Evolutionary conservation across 2,888 invertebrate species (phyloP).

Genomic region (Villa cingulata): DNA sequence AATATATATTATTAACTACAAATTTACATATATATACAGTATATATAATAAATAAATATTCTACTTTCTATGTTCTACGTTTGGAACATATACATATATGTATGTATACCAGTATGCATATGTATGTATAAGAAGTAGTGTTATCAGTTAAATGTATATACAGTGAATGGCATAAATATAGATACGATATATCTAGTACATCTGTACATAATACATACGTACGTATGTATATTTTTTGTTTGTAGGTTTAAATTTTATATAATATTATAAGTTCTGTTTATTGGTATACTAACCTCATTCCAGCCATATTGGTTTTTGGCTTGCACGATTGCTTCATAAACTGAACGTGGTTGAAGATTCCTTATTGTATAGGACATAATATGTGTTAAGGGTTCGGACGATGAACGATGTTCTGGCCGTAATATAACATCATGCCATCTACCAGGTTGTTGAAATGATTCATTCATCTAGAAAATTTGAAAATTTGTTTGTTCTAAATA

Average conservation of each 20-base stretch:
- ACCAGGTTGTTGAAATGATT: constrained; percentile 55
- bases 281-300: constrained; percentile 44
- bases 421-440: constrained; percentile 50
- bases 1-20: too few species aligned
- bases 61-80: too few species aligned
- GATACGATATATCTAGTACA: too few species aligned
- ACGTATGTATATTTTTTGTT: too few species aligned
- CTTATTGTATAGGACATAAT: constrained; percentile 51
- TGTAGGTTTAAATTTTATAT: too few species aligned
- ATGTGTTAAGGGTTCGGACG: constrained; percentile 38
- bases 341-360: constrained; percentile 48
- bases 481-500: not conserved
- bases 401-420: constrained; percentile 34
- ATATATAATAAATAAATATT: too few species aligned
- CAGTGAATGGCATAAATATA: too few species aligned
- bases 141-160: too few species aligned
- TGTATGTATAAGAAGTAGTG: not conserved
- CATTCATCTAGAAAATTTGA: constrained; percentile 45
- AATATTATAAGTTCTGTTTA: too few species aligned
- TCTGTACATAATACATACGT: too few species aligned
- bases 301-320: constrained; percentile 63
- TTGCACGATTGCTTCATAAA: constrained; percentile 60
- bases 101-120: not conserved
- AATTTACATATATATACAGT: too few species aligned
- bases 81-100: too few species aligned